Evolutionary conservation across 2,888 invertebrate species (phyloP), one percentile per base, ranked within the genome.

Genomic region (Metopia argyrocephala): DNA sequence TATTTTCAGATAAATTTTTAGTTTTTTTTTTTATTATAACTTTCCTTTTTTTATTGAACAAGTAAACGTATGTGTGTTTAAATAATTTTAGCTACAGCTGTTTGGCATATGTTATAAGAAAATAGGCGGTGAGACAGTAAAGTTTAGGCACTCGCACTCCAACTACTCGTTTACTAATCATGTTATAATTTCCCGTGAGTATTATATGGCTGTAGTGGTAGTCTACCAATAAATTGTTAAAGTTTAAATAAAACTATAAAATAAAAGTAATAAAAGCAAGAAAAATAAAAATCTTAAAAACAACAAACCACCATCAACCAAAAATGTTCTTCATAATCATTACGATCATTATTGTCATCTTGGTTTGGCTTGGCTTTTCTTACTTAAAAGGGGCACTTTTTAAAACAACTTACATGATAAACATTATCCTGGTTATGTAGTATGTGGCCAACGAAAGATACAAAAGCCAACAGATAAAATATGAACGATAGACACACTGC

Each of bases 101-200:
- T 74, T 66, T 70, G 65, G 70, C 74, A 66, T 45, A 65, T 38
- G 28, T 23, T 46, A 64, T 12, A 5, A 38, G 38, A 73, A 73
- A 78, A 28, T 54, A 69, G 64, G 62, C 69, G 70, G 52, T 1
- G 12, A 38, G 38, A n/a, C n/a, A n/a, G n/a, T n/a, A n/a, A n/a
- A n/a, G n/a, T n/a, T n/a, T n/a, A n/a, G n/a, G 38, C 38, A 38
- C 3, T 38, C 38, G 15, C 38, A 12, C 15, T 15, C 12, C 9
- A 38, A 1, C 65, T 74, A 66, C 57, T 65, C 66, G n/a, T n/a
- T n/a, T 18, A 64, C 74, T 78, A 81, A 81, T 65, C 81, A 78
- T 78, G 70, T 66, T 75, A 74, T 78, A 75, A 81, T 81, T 81
- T 81, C 81, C 81, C 81, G 56, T 66, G 81, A 66, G 81, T 78